phyloP scores from a whole-genome alignment of 2,888 invertebrate genomes.

The Cylloceria caligata region DNA sequence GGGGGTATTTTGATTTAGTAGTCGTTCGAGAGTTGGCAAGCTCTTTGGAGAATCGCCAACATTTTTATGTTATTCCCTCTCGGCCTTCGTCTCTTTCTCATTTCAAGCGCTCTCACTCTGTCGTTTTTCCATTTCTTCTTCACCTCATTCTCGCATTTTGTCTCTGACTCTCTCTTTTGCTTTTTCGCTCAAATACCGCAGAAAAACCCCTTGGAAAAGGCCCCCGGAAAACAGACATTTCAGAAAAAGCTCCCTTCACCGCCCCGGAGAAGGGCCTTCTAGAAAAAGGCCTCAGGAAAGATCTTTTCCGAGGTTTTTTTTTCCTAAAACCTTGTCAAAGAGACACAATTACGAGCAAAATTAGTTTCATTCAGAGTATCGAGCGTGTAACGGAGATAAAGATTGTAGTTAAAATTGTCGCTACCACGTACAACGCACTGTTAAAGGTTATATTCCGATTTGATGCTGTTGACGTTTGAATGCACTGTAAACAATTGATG shows the following conservation, averaged over 20 bases:
- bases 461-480: neutral
- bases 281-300: too few species aligned
- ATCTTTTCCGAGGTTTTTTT: neutral
- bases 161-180: conserved; percentile 41
- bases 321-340: neutral
- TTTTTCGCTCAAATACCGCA: conserved; percentile 25
- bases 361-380: conserved; percentile 36
- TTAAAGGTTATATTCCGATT: neutral
- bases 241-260: too few species aligned
- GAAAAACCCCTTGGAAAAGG: neutral
- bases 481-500: conserved; percentile 1
- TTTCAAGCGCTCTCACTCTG: conserved; percentile 19
- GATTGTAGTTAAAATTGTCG: conserved; percentile 13
- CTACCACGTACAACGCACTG: neutral
- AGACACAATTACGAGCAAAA: conserved; percentile 45
- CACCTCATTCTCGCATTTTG: conserved; percentile 58
- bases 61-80: conserved; percentile 80
- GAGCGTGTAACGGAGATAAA: neutral
- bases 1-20: conserved; percentile 82
- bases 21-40: conserved; percentile 83
- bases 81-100: conserved; percentile 63
- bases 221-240: neutral
- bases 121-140: conserved; percentile 43
- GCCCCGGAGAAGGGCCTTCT: neutral
- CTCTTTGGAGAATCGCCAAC: conserved; percentile 82